Percentiles rank a stretch among this genome's conserved stretches.
Conservation (phyloP, 2,888 invertebrate species). For the Acanthoscelides obtectus region DNA sequence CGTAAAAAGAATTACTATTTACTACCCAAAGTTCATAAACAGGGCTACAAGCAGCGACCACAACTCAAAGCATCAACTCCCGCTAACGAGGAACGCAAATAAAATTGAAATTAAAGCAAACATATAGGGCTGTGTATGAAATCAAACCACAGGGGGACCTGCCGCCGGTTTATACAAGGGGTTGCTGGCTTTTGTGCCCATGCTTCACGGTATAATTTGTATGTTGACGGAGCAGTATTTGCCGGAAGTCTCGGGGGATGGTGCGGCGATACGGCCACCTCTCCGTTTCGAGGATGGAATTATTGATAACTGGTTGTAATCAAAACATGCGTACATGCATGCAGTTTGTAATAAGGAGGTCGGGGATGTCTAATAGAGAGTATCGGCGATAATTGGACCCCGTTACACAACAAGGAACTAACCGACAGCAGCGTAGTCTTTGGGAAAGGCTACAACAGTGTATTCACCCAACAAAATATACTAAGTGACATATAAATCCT, state of each 20-base stretch:
- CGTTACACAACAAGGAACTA: too few relatives aligned
- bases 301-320: neutral
- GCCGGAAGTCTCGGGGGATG: neutral
- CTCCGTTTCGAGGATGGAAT: neutral
- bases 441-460: too few relatives aligned
- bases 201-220: neutral
- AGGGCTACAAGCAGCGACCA: too few relatives aligned
- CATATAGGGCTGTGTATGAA: slow-evolving; percentile 37
- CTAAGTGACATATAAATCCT: too few relatives aligned
- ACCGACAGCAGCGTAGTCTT: too few relatives aligned
- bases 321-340: neutral
- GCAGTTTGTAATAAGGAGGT: neutral
- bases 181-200: neutral
- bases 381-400: too few relatives aligned
- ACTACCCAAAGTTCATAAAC: too few relatives aligned
- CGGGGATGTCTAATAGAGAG: too few relatives aligned
- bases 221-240: neutral
- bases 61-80: neutral
- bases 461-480: too few relatives aligned
- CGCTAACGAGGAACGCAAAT: slow-evolving; percentile 38
- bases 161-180: neutral
- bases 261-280: neutral
- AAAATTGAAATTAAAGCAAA: slow-evolving; percentile 44
- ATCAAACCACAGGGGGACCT: slow-evolving; percentile 40
- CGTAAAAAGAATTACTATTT: too few relatives aligned